These are phyloP conservation scores for Macquaria australasica DNA, from an alignment of 2,113 vertebrate species.

Conservation along the genomic window DNA sequence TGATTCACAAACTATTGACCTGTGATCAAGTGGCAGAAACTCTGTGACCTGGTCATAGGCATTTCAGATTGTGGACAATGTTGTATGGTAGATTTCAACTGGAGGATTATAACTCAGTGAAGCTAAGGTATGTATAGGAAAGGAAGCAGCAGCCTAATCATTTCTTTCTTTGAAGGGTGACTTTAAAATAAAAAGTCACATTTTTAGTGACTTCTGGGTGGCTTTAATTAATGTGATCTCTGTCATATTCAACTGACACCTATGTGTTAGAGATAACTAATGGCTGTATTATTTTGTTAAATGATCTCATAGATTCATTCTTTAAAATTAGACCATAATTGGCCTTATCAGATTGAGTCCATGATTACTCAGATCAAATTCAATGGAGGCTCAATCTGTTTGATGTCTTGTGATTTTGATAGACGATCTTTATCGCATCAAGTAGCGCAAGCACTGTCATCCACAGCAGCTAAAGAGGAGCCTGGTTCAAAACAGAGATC, in stretches of 20 bases:
- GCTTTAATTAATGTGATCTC: slow-evolving; percentile 13
- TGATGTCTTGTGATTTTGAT: slow-evolving; percentile 32
- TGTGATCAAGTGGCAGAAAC: slow-evolving; percentile 27
- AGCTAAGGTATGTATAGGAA: background rate
- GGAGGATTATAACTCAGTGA: slow-evolving; percentile 1
- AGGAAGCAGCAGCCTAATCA: background rate
- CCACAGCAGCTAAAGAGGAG: background rate
- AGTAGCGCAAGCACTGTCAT: slow-evolving; percentile 18
- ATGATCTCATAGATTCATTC: slow-evolving; percentile 21
- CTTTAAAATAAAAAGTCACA: background rate
- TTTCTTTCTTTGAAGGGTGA: background rate
- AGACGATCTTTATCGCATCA: slow-evolving; percentile 32
- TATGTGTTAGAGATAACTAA: slow-evolving; percentile 3
- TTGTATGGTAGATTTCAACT: background rate
- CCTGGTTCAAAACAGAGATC: slow-evolving; percentile 8
- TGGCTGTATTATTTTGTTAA: slow-evolving; percentile 14
- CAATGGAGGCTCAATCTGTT: slow-evolving; percentile 7
- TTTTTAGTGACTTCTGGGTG: background rate
- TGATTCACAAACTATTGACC: slow-evolving; percentile 39
- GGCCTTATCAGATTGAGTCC: slow-evolving; percentile 30
- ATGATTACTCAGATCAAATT: slow-evolving; percentile 44
- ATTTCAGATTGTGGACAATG: background rate
- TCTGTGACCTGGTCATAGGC: slow-evolving; percentile 12
- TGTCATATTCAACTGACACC: slow-evolving; percentile 31
- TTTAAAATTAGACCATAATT: slow-evolving; percentile 48